Percentiles rank a stretch among this genome's conserved stretches.
phyloP scores from a whole-genome alignment of 2,888 invertebrate genomes.

The Orchesellides sinensis region DNA sequence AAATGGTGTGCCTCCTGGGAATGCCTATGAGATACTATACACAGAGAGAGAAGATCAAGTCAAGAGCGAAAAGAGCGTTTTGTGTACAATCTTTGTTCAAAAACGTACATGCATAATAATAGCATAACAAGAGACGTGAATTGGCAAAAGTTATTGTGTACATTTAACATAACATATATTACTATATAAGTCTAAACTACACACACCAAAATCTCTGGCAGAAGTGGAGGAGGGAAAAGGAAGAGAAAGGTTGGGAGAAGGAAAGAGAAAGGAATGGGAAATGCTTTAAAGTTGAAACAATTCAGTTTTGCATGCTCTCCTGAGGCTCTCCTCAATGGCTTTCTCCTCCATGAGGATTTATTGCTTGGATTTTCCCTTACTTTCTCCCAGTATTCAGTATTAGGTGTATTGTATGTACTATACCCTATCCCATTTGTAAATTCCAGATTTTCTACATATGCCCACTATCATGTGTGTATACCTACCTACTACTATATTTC shows the following conservation, averaged over 20 bases:
- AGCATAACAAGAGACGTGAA: not conserved
- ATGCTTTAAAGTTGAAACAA: constrained; percentile 61
- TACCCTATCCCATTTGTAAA: not conserved
- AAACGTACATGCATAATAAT: too few species aligned
- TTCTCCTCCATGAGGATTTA: constrained; percentile 60
- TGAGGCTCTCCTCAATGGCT: constrained; percentile 61
- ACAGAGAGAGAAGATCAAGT: not conserved
- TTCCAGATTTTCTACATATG: not conserved
- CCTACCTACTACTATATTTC: not conserved
- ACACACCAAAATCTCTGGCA: too few species aligned
- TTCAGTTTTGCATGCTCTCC: constrained; percentile 63
- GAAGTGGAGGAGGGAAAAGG: constrained; percentile 20
- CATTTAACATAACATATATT: not conserved
- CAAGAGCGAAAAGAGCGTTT: constrained; percentile 13
- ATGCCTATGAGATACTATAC: constrained; percentile 39
- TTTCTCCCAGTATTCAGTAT: too few species aligned
- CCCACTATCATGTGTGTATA: not conserved
- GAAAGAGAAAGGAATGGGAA: constrained; percentile 25
- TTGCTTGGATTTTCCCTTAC: constrained; percentile 52
- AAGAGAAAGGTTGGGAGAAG: constrained; percentile 5
- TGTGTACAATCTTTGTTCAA: too few species aligned
- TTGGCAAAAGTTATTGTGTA: constrained; percentile 9
- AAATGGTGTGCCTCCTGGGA: constrained; percentile 34
- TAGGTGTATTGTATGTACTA: constrained; percentile 12
- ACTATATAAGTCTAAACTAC: too few species aligned